phyloP scores from a whole-genome alignment of 2,113 vertebrate genomes.

The Barbus barbus region DNA sequence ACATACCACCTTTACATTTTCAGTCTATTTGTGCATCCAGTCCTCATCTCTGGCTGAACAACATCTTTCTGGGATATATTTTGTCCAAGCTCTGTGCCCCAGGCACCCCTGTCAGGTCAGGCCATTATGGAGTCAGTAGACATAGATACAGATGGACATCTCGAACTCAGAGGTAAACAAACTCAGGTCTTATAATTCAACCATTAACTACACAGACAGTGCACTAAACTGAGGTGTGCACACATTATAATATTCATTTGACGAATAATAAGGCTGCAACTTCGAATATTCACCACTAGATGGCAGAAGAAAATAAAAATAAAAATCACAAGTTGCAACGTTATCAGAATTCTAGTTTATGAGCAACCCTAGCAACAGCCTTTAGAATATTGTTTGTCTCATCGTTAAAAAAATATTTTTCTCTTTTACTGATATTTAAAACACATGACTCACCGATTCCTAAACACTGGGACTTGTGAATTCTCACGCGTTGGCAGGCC shows the following conservation, averaged over 20 bases:
- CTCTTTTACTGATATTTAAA: background rate
- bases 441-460: background rate
- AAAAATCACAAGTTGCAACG: background rate
- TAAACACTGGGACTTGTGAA: background rate
- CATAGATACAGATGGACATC: background rate
- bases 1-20: background rate
- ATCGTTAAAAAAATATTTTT: no score
- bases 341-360: no score
- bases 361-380: no score
- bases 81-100: background rate
- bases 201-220: background rate
- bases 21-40: no score
- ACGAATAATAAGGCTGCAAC: conserved; percentile 8
- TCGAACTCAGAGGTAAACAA: background rate
- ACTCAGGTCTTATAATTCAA: background rate
- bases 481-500: no score
- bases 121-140: background rate
- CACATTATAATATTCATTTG: background rate
- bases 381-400: background rate
- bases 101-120: background rate
- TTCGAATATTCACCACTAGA: conserved; percentile 28
- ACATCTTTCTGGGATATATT: background rate
- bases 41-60: background rate
- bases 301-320: background rate
- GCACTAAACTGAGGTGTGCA: background rate